These are phyloP conservation scores for Protaetia brevitarsis DNA, from an alignment of 1,140 invertebrate genomes.

Conservation along the genomic window DNA sequence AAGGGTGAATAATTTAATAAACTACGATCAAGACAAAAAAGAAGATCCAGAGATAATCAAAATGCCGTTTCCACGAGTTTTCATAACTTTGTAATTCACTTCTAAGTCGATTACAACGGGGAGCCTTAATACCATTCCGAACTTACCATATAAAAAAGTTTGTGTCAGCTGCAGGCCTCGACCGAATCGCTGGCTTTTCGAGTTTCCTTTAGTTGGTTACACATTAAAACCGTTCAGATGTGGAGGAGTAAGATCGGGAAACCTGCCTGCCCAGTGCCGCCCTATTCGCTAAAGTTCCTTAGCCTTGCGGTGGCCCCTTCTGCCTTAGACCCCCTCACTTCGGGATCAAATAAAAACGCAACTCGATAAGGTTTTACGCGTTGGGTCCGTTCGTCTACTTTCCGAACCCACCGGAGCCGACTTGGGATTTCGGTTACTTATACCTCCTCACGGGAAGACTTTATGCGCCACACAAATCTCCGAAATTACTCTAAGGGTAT, in stretches of 20 bases:
- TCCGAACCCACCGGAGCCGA: neutral
- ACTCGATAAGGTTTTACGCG: constrained; percentile 18
- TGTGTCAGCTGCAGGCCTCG: constrained; percentile 5
- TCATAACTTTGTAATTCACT: constrained; percentile 19
- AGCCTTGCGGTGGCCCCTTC: neutral
- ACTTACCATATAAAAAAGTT: constrained; percentile 18
- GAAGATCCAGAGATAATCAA: constrained; percentile 1
- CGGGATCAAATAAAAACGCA: constrained; percentile 21
- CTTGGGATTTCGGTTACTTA: neutral
- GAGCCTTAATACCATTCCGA: constrained; percentile 6
- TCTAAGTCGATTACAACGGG: constrained; percentile 14
- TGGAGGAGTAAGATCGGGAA: neutral
- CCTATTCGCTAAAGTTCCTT: no score
- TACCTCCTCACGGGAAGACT: constrained; percentile 14
- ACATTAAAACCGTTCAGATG: neutral
- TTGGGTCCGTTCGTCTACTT: neutral
- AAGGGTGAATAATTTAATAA: neutral
- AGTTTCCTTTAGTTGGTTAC: constrained; percentile 3
- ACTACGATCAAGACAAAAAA: neutral
- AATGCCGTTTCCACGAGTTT: constrained; percentile 1
- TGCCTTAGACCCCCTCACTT: neutral
- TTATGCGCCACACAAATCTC: constrained; percentile 18
- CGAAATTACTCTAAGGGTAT: constrained; percentile 23
- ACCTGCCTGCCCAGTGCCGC: no score
- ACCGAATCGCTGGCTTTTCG: neutral